These are phyloP conservation scores for Colletes collaris DNA, from an alignment of 2,888 invertebrate species.

Conservation along the genomic window DNA sequence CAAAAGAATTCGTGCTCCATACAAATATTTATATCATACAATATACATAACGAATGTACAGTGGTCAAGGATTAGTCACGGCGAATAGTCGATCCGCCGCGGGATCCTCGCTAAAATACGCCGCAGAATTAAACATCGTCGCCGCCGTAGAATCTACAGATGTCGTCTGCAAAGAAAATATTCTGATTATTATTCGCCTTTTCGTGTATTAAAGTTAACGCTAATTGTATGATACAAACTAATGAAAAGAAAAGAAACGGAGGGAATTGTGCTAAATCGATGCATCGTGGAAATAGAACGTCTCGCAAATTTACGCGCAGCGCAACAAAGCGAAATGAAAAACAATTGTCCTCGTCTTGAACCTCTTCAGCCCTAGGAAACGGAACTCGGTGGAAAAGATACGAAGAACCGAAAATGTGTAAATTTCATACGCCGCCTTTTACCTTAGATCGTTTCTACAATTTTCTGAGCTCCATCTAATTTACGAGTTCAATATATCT, in stretches of 20 bases:
- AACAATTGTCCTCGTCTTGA: neutral
- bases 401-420: too few relatives aligned
- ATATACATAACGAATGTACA: slow-evolving; percentile 81
- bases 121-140: slow-evolving; percentile 80
- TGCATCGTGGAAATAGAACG: neutral
- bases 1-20: slow-evolving; percentile 53
- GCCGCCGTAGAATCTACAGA: slow-evolving; percentile 59
- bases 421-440: too few relatives aligned
- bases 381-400: neutral
- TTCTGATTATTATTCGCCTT: slow-evolving; percentile 27
- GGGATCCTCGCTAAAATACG: slow-evolving; percentile 81
- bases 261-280: neutral
- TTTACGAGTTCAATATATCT: neutral
- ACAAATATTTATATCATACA: slow-evolving; percentile 78
- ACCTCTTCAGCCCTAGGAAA: neutral
- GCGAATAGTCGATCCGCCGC: slow-evolving; percentile 80
- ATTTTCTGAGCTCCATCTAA: neutral
- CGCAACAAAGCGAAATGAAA: slow-evolving; percentile 1
- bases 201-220: neutral
- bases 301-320: neutral
- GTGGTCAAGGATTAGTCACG: slow-evolving; percentile 81
- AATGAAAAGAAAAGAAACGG: neutral
- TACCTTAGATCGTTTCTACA: too few relatives aligned
- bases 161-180: slow-evolving; percentile 64
- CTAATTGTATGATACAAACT: neutral